Conservation (phyloP, 2,113 vertebrate species). For the Neolamprologus longior region DNA sequence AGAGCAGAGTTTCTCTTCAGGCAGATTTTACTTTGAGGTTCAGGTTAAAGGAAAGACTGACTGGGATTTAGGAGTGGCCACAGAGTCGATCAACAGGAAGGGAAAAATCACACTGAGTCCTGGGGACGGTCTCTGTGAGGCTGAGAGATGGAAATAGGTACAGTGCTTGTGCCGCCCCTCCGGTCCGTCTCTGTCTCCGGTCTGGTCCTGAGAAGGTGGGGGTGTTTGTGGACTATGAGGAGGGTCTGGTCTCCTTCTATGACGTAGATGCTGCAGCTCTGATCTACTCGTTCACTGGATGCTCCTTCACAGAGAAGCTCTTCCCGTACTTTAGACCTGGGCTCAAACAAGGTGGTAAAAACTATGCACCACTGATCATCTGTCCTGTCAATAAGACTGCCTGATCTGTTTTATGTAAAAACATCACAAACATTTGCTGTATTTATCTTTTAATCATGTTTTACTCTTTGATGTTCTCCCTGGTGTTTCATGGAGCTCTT, state of each 20-base stretch:
- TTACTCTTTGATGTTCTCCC: background rate
- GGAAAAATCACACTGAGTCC: accelerated
- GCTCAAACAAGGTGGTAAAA: too few species aligned
- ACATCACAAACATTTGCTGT: too few species aligned
- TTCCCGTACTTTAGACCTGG: accelerated
- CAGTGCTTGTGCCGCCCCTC: accelerated
- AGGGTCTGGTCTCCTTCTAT: background rate
- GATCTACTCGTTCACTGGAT: background rate
- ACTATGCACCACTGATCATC: too few species aligned
- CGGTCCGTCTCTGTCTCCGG: accelerated
- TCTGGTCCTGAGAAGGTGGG: too few species aligned
- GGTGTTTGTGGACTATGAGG: too few species aligned
- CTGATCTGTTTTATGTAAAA: too few species aligned
- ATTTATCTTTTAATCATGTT: background rate
- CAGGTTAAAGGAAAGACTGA: background rate
- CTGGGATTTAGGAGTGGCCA: too few species aligned
- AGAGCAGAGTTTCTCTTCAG: background rate
- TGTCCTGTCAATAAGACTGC: too few species aligned
- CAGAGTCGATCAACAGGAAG: too few species aligned
- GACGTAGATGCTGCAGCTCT: background rate
- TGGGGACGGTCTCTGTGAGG: accelerated
- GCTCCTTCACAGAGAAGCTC: accelerated
- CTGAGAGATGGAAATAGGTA: accelerated
- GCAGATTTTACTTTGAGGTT: background rate
- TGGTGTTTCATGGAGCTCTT: background rate